Evolutionary conservation across 2,888 invertebrate genomes (phyloP).

Genomic region (Zygogramma bicolorata): DNA sequence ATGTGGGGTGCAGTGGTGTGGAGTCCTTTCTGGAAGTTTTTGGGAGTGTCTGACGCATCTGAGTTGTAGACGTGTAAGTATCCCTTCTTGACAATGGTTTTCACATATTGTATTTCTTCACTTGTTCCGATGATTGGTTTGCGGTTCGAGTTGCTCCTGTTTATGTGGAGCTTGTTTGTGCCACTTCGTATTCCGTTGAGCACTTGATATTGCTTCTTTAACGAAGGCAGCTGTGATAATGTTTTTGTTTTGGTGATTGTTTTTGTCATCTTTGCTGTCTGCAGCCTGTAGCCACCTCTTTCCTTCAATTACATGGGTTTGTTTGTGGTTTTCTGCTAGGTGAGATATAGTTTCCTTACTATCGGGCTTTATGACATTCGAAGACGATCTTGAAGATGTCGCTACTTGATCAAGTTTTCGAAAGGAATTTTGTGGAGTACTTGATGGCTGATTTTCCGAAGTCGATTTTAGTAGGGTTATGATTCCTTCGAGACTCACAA

Average conservation of each 20-base stretch:
- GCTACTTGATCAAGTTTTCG: neutral
- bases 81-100: neutral
- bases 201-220: neutral
- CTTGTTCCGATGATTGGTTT: constrained; percentile 13
- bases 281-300: neutral
- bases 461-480: neutral
- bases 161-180: constrained; percentile 6
- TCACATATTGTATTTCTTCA: neutral
- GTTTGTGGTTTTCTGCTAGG: neutral
- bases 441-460: neutral
- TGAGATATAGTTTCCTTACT: too few relatives aligned
- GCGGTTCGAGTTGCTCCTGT: neutral
- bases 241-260: neutral
- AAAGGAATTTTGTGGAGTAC: neutral
- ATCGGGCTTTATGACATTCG: neutral
- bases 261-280: neutral
- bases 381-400: constrained; percentile 2
- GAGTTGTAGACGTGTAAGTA: constrained; percentile 19
- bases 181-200: neutral
- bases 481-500: neutral
- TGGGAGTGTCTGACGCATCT: constrained; percentile 9
- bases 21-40: too few relatives aligned
- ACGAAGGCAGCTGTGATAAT: neutral
- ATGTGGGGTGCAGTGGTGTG: too few relatives aligned
- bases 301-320: neutral